Percentiles rank a stretch among this genome's conserved stretches.
Evolutionary conservation across 2,797 vertebrate species (phyloP).

Genomic region (Aplochiton taeniatus): DNA sequence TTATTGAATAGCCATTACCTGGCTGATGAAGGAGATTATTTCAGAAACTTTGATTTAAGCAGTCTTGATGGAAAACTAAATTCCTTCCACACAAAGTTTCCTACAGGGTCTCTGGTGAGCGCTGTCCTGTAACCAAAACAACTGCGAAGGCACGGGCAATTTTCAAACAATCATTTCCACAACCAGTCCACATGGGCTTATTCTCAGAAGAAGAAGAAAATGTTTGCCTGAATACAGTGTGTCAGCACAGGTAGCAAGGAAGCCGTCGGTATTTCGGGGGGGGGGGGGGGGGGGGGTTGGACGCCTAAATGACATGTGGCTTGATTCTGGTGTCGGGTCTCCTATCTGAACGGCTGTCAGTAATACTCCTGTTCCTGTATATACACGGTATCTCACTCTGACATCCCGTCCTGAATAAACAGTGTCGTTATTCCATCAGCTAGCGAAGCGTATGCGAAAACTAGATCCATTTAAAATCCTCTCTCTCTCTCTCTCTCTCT

Average conservation of each 20-base stretch:
- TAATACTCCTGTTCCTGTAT: constrained; percentile 48
- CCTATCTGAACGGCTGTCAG: constrained; percentile 68
- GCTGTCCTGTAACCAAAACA: no score
- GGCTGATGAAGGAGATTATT: no score
- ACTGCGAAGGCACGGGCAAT: neutral
- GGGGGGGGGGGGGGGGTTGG: constrained; percentile 66
- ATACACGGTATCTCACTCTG: constrained; percentile 56
- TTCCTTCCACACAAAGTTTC: no score
- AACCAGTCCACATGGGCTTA: constrained; percentile 35
- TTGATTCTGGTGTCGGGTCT: constrained; percentile 62
- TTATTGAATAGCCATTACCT: no score
- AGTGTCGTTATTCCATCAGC: constrained; percentile 68
- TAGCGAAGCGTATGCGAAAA: constrained; percentile 59
- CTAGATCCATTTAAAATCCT: constrained; percentile 68
- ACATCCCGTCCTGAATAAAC: constrained; percentile 66
- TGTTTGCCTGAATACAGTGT: constrained; percentile 39
- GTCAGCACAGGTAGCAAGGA: constrained; percentile 52
- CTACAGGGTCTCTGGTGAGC: no score
- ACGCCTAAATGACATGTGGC: constrained; percentile 67
- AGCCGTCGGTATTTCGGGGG: constrained; percentile 50
- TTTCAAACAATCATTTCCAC: constrained; percentile 48
- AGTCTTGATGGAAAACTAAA: no score
- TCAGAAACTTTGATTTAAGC: no score
- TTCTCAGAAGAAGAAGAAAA: constrained; percentile 41
- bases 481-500: neutral